These are phyloP conservation scores for Brachyhypopomus gauderio DNA, from an alignment of 2,113 vertebrate species.

Conservation along the genomic window DNA sequence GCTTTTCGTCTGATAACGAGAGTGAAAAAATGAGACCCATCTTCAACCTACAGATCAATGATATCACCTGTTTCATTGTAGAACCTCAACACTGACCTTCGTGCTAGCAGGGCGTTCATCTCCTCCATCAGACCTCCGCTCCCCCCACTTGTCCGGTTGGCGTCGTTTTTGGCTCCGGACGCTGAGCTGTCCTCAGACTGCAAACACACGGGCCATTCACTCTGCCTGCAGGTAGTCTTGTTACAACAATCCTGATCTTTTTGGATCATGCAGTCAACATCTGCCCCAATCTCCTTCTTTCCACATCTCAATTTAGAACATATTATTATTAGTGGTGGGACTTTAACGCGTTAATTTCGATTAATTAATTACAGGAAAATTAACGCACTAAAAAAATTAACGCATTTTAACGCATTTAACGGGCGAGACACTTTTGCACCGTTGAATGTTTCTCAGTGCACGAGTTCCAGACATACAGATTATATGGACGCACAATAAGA, in stretches of 20 bases:
- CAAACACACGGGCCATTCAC: not conserved
- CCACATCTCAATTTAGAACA: not conserved
- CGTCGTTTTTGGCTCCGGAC: conserved; percentile 86
- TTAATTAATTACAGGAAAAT: too few species aligned
- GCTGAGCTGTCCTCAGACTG: conserved; percentile 85
- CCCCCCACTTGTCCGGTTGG: conserved; percentile 90
- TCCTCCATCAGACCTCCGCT: conserved; percentile 97
- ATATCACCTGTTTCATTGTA: too few species aligned
- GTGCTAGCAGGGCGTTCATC: conserved; percentile 96
- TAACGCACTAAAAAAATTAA: too few species aligned
- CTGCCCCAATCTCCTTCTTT: not conserved
- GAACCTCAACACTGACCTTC: conserved; percentile 78
- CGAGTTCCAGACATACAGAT: too few species aligned
- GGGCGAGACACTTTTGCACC: too few species aligned
- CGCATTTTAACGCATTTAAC: too few species aligned
- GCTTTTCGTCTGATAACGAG: conserved; percentile 87
- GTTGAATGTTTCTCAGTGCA: too few species aligned
- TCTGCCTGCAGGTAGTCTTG: not conserved
- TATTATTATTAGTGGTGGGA: too few species aligned
- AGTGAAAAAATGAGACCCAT: conserved; percentile 28
- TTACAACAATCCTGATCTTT: not conserved
- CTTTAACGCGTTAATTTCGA: too few species aligned
- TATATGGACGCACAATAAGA: too few species aligned
- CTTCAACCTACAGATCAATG: not conserved
- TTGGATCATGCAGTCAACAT: not conserved